Conservation (phyloP, 2,888 invertebrate species). For the Drosophila setosimentum region DNA sequence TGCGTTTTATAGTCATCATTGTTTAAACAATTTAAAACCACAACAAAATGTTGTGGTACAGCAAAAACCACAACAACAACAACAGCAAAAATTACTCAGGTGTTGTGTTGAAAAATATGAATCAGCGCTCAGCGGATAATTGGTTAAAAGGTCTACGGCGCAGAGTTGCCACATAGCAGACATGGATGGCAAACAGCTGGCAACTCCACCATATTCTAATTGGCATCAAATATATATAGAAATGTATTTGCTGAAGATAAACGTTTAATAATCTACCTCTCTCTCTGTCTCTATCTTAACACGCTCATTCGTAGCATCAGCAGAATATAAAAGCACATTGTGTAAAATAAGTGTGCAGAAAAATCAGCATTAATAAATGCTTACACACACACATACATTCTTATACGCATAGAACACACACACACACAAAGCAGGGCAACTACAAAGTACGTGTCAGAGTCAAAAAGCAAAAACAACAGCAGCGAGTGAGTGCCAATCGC, state of each 20-base stretch:
- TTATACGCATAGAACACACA: slow-evolving; percentile 20
- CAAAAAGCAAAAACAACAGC: slow-evolving; percentile 52
- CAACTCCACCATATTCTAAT: slow-evolving; percentile 49
- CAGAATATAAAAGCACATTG: slow-evolving; percentile 8
- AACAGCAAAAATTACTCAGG: slow-evolving; percentile 10
- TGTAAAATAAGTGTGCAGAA: slow-evolving; percentile 23
- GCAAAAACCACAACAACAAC: slow-evolving; percentile 14
- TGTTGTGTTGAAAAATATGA: slow-evolving; percentile 47
- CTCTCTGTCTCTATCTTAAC: slow-evolving; percentile 1
- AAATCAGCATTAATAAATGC: slow-evolving; percentile 28
- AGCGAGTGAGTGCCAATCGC: slow-evolving; percentile 70
- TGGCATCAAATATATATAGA: slow-evolving; percentile 28
- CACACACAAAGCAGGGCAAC: slow-evolving; percentile 25
- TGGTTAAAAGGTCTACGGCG: slow-evolving; percentile 30
- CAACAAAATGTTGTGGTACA: slow-evolving; percentile 16
- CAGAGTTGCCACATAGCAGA: slow-evolving; percentile 50
- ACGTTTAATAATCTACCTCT: slow-evolving; percentile 14
- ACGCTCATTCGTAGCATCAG: slow-evolving; percentile 17
- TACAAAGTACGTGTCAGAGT: slow-evolving; percentile 71
- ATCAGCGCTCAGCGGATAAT: slow-evolving; percentile 57
- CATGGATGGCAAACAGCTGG: slow-evolving; percentile 40
- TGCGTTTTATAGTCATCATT: slow-evolving; percentile 45
- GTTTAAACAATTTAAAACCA: slow-evolving; percentile 41
- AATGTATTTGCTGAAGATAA: not conserved
- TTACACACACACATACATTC: slow-evolving; percentile 19